Evolutionary conservation across 2,888 invertebrate species (phyloP), one percentile per base, ranked within the genome.

Genomic region (Nymphalis urticae): DNA sequence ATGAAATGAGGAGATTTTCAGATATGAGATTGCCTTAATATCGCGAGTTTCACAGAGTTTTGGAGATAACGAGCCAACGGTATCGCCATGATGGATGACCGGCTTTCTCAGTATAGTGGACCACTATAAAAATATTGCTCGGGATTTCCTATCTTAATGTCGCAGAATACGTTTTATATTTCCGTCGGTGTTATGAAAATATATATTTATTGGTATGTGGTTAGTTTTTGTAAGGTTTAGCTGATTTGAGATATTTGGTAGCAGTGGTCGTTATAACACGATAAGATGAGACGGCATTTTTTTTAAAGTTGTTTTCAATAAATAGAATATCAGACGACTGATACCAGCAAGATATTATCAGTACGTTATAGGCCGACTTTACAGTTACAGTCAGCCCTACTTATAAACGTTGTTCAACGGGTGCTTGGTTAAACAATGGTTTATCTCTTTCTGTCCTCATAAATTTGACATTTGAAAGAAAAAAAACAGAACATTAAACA

Each of bases 1-100:
- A 81, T 81, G 78, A 81, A 77, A 78, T 75, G 71, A 73, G 73
- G 67, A 73, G 73, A 75, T 74, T 68, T 64, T 68, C 10, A 51
- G 24, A 68, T 70, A 75, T 70, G 75, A 75, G 75, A 76, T 79
- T 77, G 78, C 75, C 73, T 71, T 76, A 75, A 77, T 75, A 74
- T 74, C 64, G 70, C 70, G 72, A 76, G 75, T 73, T 75, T 68
- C 66, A 75, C 66, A 76, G 58, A 58, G 69, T 75, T 75, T 72
- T 68, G 65, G 65, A 74, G 76, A 78, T 75, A 77, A 76, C 74
- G 73, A 75, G 67, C 66, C 64, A 69, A 65, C 62, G 62, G 74
- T 75, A 75, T 75, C 75, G 67, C 60, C 48, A 75, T 79, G 79
- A 78, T 75, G 74, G 74, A 77, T 76, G 72, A 68, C 73, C 66